These are phyloP conservation scores for Psilopsiagon aurifrons DNA, from an alignment of 2,113 vertebrate species.

Conservation along the genomic window DNA sequence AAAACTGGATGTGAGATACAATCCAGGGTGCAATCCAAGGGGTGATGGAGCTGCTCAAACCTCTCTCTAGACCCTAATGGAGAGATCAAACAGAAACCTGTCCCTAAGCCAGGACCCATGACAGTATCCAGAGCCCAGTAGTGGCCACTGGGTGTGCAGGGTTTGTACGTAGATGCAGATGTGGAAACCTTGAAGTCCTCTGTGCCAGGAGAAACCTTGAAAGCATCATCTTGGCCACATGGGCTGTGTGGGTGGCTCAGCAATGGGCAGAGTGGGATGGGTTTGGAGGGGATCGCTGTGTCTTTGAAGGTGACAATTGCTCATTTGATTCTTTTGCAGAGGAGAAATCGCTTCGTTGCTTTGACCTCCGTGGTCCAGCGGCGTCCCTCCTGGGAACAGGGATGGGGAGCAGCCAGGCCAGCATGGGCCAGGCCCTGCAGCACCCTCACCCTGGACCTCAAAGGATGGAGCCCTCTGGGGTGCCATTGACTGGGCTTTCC, in stretches of 20 bases:
- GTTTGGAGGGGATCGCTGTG: neutral
- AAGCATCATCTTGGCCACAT: neutral
- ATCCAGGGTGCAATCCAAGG: rapidly evolving
- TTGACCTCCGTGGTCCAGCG: rapidly evolving
- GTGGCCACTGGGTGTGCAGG: rapidly evolving
- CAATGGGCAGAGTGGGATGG: neutral
- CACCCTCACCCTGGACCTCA: rapidly evolving
- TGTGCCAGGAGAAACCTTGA: neutral
- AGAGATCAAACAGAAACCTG: neutral
- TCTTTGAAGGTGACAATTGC: neutral
- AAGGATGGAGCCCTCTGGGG: neutral
- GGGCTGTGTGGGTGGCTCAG: neutral
- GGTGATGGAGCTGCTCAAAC: neutral
- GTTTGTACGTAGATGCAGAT: rapidly evolving
- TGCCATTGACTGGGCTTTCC: rapidly evolving
- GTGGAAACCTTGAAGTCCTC: neutral
- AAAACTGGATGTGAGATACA: rapidly evolving
- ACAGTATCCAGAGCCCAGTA: neutral
- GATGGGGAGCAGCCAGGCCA: neutral
- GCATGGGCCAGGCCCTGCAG: neutral
- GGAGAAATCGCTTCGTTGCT: neutral
- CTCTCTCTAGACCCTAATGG: too few species aligned
- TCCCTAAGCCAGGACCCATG: rapidly evolving
- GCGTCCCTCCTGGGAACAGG: rapidly evolving
- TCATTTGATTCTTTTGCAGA: neutral